phyloP scores from a whole-genome alignment of 2,797 vertebrate species.

The Micropoecilia bifurca region DNA sequence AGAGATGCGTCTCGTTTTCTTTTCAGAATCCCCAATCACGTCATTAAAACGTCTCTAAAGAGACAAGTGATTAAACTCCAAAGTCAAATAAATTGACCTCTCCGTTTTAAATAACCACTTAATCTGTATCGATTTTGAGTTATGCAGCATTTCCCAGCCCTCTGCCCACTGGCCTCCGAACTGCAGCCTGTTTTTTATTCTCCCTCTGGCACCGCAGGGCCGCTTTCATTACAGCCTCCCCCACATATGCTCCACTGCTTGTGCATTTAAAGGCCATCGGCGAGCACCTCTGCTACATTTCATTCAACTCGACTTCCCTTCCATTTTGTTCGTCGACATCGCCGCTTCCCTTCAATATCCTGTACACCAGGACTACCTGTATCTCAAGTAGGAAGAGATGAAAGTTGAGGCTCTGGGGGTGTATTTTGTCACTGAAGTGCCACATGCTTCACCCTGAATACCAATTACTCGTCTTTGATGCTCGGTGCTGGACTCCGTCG shows the following conservation, averaged over 20 bases:
- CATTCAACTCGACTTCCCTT: conserved; percentile 56
- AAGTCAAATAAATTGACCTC: conserved; percentile 69
- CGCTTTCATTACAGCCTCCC: conserved; percentile 68
- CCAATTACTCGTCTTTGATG: conserved; percentile 73
- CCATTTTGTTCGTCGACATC: conserved; percentile 64
- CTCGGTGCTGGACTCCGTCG: conserved; percentile 62
- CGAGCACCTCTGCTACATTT: conserved; percentile 56
- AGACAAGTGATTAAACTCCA: conserved; percentile 64
- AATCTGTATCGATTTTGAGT: conserved; percentile 76
- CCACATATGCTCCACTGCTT: conserved; percentile 36
- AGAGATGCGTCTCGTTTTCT: conserved; percentile 28
- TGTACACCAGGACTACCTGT: conserved; percentile 65
- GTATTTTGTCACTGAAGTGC: conserved; percentile 76
- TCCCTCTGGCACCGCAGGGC: conserved; percentile 44
- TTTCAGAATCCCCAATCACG: conserved; percentile 25
- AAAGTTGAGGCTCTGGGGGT: conserved; percentile 69
- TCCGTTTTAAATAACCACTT: conserved; percentile 68
- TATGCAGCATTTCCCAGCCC: conserved; percentile 62
- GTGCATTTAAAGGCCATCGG: conserved; percentile 61
- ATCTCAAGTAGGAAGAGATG: conserved; percentile 71
- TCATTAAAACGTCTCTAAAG: conserved; percentile 55
- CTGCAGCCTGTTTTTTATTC: conserved; percentile 59
- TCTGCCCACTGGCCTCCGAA: conserved; percentile 57
- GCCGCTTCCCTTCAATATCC: conserved; percentile 55
- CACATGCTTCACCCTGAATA: conserved; percentile 66